phyloP scores from a whole-genome alignment of 2,888 invertebrate species.

The Linnaemya vulpina region DNA sequence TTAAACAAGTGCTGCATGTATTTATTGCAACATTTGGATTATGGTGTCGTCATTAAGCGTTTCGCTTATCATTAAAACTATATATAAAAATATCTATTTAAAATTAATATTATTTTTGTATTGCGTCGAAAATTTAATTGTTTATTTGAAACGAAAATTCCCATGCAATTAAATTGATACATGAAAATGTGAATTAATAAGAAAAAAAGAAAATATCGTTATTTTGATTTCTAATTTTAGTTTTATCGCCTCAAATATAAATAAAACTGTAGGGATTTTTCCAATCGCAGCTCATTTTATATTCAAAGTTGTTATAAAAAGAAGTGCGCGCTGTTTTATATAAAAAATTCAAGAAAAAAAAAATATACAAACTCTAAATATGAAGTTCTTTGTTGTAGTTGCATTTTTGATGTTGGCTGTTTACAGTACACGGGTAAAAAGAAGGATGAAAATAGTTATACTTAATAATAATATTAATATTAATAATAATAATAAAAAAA shows the following conservation, averaged over 20 bases:
- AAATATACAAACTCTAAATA: constrained; percentile 38
- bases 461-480: too few species aligned
- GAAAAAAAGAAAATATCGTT: constrained; percentile 18
- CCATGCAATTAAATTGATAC: constrained; percentile 60
- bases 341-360: not conserved
- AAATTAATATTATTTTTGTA: constrained; percentile 27
- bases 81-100: constrained; percentile 1
- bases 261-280: constrained; percentile 44
- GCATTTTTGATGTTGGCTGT: constrained; percentile 52
- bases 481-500: too few species aligned
- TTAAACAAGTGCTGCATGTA: not conserved
- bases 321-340: constrained; percentile 21
- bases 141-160: constrained; percentile 41
- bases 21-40: not conserved
- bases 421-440: constrained; percentile 57
- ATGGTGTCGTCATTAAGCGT: constrained; percentile 61
- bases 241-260: constrained; percentile 42
- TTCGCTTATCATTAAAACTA: constrained; percentile 2
- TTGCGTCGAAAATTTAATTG: constrained; percentile 53
- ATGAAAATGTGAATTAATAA: constrained; percentile 47
- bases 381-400: constrained; percentile 62
- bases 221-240: constrained; percentile 23
- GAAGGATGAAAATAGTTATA: constrained; percentile 7
- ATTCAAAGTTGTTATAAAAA: constrained; percentile 31
- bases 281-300: constrained; percentile 33